Evolutionary conservation across 2,888 invertebrate species (phyloP), one percentile per base, ranked within the genome.

Genomic region (Drosophila diplacantha): DNA sequence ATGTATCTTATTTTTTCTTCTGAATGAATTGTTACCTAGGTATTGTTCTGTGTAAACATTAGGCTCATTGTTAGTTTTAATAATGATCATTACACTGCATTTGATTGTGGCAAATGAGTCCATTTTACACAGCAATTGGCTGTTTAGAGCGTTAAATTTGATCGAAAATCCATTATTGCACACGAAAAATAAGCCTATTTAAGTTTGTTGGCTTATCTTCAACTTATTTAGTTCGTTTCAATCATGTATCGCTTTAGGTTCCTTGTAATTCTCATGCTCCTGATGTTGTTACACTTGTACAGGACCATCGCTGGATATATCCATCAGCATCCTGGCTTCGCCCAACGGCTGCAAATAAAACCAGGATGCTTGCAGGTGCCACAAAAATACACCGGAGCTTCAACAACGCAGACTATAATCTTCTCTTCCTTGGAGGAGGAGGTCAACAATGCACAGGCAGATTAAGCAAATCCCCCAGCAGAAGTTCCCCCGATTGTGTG

Each of bases 261-360:
- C 3, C 14, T 41, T 4, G 20, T 58, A 1, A 7, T 66, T 9
- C 43, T 47, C 6, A 3, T 77, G 12, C 11, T 71, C 6, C 4
- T 64, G 11, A 16, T 58, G 7, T 1, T 37, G 14, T 14, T 18
- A 12, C 51, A 24, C 50, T 29, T 47, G 26, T 26, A 49, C 22
- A 35, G 14, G 7, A 11, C 6, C 8, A 8, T 32, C 5, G 11
- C 29, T 5, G 60, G 35, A 7, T 43, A 61, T 20, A 43, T 46
- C 3, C 75, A 75, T 53, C 53, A 12, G 6, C 80, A 52, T 69
- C 83, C 84, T 57, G 82, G 84, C 8, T 83, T 83, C 46, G 73
- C 73, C 6, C 44, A 81, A 34, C 76, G 85, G n/a, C 50, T 78
- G 14, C 37, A 59, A 22, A 69, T 84, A 18, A 75, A 82, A 55